phyloP scores from a whole-genome alignment of 2,113 vertebrate genomes.

The Misgurnus mizolepis region DNA sequence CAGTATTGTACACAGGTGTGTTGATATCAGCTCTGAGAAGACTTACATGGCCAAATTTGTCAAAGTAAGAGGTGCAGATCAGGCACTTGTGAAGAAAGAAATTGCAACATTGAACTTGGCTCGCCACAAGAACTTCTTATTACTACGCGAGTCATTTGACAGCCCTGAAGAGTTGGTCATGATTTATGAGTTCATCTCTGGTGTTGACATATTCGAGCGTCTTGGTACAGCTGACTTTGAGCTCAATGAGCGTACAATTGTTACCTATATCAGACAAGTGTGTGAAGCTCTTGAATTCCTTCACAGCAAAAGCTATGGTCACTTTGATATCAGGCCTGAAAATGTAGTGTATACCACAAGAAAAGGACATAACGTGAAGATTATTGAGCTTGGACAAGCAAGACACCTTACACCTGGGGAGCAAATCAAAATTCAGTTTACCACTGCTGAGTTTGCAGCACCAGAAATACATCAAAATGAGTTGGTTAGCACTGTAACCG shows the following conservation, averaged over 20 bases:
- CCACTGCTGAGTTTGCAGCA: constrained; percentile 89
- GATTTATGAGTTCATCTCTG: constrained; percentile 97
- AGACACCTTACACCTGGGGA: constrained; percentile 92
- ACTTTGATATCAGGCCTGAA: constrained; percentile 96
- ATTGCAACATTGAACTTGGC: constrained; percentile 90
- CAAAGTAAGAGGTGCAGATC: constrained; percentile 96
- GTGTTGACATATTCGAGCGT: constrained; percentile 93
- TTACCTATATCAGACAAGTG: constrained; percentile 87
- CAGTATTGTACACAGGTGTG: constrained; percentile 91
- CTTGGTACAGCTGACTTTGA: constrained; percentile 87
- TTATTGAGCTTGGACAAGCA: constrained; percentile 94
- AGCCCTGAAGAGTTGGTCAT: constrained; percentile 95
- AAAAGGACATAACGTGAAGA: constrained; percentile 87
- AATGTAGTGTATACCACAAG: constrained; percentile 94
- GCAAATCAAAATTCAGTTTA: constrained; percentile 90
- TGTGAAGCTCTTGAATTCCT: constrained; percentile 91
- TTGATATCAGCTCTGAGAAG: constrained; percentile 88
- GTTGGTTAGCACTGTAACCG: constrained; percentile 89
- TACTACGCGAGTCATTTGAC: constrained; percentile 93
- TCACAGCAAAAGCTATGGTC: constrained; percentile 85
- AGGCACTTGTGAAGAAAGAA: constrained; percentile 94
- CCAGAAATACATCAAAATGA: constrained; percentile 97
- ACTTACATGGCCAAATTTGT: constrained; percentile 96
- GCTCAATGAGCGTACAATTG: constrained; percentile 88
- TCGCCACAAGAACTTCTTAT: constrained; percentile 86